Evolutionary conservation across 2,888 invertebrate genomes (phyloP), one percentile per base, ranked within the genome.

Genomic region (Epinotia nisella): DNA sequence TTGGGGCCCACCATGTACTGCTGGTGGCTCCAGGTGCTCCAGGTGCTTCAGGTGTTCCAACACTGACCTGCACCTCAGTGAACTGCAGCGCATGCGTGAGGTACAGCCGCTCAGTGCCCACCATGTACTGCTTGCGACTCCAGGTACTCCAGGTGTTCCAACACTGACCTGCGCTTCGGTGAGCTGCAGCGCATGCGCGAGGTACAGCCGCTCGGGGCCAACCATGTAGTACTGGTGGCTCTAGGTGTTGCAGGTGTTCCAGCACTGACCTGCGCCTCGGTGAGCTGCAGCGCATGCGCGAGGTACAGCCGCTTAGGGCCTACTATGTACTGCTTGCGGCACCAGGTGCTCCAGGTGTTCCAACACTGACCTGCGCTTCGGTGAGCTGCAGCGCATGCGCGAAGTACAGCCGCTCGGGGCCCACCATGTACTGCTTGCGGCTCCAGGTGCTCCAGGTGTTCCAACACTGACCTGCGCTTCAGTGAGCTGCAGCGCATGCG

Each of bases 171-270:
- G 98, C 4, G 97, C 98, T 86, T 98, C 98, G 0, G 98, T 97
- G 53, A 98, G 94, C 79, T 97, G 96, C 64, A 98, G 90, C 0
- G 97, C 96, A 77, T 97, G 97, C 0, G 99, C 99, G 72, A 99
- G 93, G 19, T 53, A 98, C 3, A 98, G 95, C 75, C 99, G 93
- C 90, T 99, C 99, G 0, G 98, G 98, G 0, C 99, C 99, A 13
- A 99, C 99, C 99, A 99, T 99, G 91, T 99, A 99, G 89, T 99
- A 99, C n/a, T n/a, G n/a, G n/a, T n/a, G n/a, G n/a, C n/a, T n/a
- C n/a, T n/a, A n/a, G n/a, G n/a, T n/a, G 7, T 29, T 5, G n/a
- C n/a, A n/a, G n/a, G n/a, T n/a, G n/a, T n/a, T 13, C 35, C 45
- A 17, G 17, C 2, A 58, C 88, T 91, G 79, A 97, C 97, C 95